Evolutionary conservation across 2,888 invertebrate species (phyloP), one percentile per base, ranked within the genome.

Genomic region (Cheilosia scutellata): DNA sequence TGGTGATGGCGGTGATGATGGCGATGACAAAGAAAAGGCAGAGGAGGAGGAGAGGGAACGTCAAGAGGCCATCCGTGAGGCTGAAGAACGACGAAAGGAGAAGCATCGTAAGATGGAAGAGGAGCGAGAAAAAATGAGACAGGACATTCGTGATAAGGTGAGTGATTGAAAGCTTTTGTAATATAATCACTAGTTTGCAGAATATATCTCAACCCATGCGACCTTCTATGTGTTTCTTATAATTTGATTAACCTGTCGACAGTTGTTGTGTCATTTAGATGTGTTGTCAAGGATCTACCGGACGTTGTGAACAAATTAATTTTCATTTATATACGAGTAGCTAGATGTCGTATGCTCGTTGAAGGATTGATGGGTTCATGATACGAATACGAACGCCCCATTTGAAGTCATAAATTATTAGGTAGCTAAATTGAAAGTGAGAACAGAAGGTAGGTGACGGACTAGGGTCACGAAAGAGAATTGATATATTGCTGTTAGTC

Each of bases 51-150:
- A 98, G 94, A 96, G 98, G 92, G 99, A 99, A 93, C 96, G 99
- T 91, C 96, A 97, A 93, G 99, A 99, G 93, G 99, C 99, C 91
- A 97, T 99, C 93, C 95, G 96, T 90, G 99, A 99, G 93, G 98
- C 98, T 80, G 99, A 99, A 93, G 99, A 99, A 90, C 95, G 98
- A 91, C 95, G 99, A 93, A 98, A 99, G 95, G 99, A 99, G 94
- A 99, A 99, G 93, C 99, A 99, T 93, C 96, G 99, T 92, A 99
- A 99, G 94, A 98, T 99, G 98, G 99, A 99, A 93, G 98, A 98
- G 92, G 99, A 99, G 93, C 94, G 99, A 89, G 99, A 99, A 94
- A 98, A 97, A 94, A 98, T 99, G 98, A 95, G 99, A 92, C 98
- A 99, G 94, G 98, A 98, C 93, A 99, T 99, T 93, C 95, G 99